Evolutionary conservation across 1,140 invertebrate genomes (phyloP).

Genomic region (Drosophila repleta): DNA sequence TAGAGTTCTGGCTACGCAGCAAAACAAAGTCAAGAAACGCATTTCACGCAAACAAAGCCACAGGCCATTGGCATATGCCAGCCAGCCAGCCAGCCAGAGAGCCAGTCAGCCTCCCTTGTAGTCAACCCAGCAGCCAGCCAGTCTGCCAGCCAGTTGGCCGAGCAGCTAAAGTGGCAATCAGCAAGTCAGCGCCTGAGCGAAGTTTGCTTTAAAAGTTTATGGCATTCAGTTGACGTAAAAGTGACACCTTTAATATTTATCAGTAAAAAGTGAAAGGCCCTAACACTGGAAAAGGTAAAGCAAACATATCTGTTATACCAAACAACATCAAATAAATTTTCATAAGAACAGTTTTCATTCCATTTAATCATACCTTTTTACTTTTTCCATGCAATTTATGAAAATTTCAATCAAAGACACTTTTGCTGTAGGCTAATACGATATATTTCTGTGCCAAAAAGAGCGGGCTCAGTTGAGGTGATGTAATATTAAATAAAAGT

Average conservation of each 20-base stretch:
- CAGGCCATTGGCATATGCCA: conserved; percentile 69
- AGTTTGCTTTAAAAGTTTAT: conserved; percentile 12
- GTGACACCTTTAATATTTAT: not conserved
- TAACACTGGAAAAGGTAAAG: no score
- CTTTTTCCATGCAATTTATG: no score
- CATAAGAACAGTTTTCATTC: no score
- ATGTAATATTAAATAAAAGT: no score
- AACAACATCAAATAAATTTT: no score
- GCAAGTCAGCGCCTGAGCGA: conserved; percentile 29
- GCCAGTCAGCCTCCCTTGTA: conserved; percentile 8
- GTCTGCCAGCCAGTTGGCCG: conserved; percentile 10
- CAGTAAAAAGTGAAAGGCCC: no score
- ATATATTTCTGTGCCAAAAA: no score
- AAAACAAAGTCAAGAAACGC: conserved; percentile 55
- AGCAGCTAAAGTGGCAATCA: conserved; percentile 17
- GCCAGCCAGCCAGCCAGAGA: conserved; percentile 7
- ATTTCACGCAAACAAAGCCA: conserved; percentile 69
- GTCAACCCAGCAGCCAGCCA: not conserved
- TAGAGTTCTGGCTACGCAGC: conserved; percentile 6
- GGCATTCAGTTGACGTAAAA: not conserved
- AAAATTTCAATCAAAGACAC: no score
- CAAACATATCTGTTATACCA: no score
- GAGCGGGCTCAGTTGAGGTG: no score
- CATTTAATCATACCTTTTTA: no score
- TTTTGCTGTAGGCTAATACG: no score